phyloP scores from a whole-genome alignment of 2,888 invertebrate species.

The Meteorus cinctellus region DNA sequence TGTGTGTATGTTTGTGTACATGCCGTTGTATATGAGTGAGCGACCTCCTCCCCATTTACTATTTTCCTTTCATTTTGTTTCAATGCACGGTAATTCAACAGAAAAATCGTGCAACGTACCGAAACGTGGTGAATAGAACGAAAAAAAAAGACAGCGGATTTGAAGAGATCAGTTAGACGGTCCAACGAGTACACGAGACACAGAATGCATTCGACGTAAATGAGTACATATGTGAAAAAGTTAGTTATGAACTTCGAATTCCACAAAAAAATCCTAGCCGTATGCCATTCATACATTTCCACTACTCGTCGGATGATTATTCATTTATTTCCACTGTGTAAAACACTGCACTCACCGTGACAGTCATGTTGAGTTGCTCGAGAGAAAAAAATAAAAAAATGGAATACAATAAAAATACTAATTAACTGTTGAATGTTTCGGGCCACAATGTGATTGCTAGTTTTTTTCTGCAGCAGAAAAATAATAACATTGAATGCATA shows the following conservation, averaged over 20 bases:
- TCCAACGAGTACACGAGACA: constrained; percentile 25
- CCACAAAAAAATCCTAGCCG: constrained; percentile 54
- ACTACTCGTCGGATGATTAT: not conserved
- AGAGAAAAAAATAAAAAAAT: not conserved
- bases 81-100: constrained; percentile 29
- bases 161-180: constrained; percentile 27
- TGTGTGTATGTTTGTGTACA: not conserved
- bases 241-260: constrained; percentile 52
- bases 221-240: not conserved
- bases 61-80: constrained; percentile 35
- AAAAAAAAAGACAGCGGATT: constrained; percentile 25
- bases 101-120: constrained; percentile 30
- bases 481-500: constrained; percentile 11
- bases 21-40: not conserved
- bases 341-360: constrained; percentile 14
- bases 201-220: constrained; percentile 24
- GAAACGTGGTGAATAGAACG: constrained; percentile 15
- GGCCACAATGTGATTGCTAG: constrained; percentile 3
- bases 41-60: not conserved
- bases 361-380: not conserved
- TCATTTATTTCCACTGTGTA: constrained; percentile 33
- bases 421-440: constrained; percentile 19
- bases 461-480: constrained; percentile 15
- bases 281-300: constrained; percentile 37
- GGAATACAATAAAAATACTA: constrained; percentile 12